Evolutionary conservation across 2,797 vertebrate genomes (phyloP), one percentile per base, ranked within the genome.

Genomic region (Lates japonicus): DNA sequence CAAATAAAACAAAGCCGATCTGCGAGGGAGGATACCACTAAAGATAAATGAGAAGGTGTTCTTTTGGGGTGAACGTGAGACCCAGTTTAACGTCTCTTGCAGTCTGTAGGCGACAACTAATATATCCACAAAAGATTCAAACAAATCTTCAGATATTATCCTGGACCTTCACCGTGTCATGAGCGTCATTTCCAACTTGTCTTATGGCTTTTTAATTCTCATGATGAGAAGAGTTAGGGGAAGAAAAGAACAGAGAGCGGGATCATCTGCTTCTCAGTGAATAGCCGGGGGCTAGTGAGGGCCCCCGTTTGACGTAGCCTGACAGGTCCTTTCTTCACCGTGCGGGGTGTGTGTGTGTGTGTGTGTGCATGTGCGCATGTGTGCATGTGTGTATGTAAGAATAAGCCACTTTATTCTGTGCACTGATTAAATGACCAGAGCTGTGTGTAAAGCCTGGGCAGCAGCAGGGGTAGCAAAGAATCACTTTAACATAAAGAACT

Each of bases 231-330:
- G 80, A 83, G 71, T 85, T 66, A 41, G 37, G 63, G 67, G 60
- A 78, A 76, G 84, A 85, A 80, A 78, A 84, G 75, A 84, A 79
- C 31, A 73, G 69, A 63, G 66, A 70, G 77, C 48, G 66, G 80
- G 85, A 90, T 92, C 86, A 90, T 90, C 90, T 88, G 88, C 87
- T 83, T 64, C 83, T 82, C 74, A 1, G 48, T 81, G 84, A 91
- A 90, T 90, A 81, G 89, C 92, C 77, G n/a, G 57, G 44, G 87
- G 88, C 87, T 84, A 90, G 83, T 70, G 82, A 88, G 82, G 76
- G 65, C 82, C 88, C 95, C 94, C 88, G 93, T 95, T 94, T 95
- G 94, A 96, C 94, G 92, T 94, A 92, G 66, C 92, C 95, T 92
- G 90, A 92, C 90, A 90, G 86, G 85, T 90, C 88, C 80, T 91